Conservation (phyloP, 2,888 invertebrate genomes). For the Azorinus chamasolen region DNA sequence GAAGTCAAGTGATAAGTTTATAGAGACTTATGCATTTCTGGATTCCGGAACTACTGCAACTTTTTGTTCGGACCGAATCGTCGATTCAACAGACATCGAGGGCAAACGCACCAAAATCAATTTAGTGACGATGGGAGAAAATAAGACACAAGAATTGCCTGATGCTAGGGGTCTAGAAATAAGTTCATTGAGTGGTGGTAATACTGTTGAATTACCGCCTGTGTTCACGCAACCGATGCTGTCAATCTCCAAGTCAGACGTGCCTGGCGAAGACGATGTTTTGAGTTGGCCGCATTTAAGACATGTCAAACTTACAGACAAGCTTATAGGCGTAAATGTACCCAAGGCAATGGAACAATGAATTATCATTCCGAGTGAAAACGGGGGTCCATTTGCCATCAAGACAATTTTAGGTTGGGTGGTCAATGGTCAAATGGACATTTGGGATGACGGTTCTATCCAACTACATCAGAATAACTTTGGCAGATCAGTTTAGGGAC, state of each 20-base stretch:
- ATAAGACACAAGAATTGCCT: neutral
- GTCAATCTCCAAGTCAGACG: constrained; percentile 26
- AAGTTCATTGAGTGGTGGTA: constrained; percentile 19
- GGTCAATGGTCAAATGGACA: constrained; percentile 40
- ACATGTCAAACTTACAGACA: constrained; percentile 27
- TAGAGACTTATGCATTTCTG: constrained; percentile 52
- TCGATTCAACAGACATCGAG: constrained; percentile 7
- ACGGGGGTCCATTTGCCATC: constrained; percentile 41
- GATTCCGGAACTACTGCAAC: constrained; percentile 53
- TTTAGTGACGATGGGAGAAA: constrained; percentile 26
- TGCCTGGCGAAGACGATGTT: constrained; percentile 4
- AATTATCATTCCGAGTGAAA: constrained; percentile 45
- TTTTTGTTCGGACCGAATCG: constrained; percentile 29
- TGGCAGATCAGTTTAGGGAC: constrained; percentile 8
- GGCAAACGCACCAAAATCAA: constrained; percentile 24
- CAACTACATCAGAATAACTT: constrained; percentile 9
- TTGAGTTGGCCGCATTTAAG: constrained; percentile 31
- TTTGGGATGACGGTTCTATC: neutral
- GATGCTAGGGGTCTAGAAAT: constrained; percentile 27
- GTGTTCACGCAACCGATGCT: constrained; percentile 19
- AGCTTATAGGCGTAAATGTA: constrained; percentile 50
- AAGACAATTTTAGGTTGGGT: constrained; percentile 57
- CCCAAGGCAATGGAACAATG: constrained; percentile 61
- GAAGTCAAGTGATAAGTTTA: constrained; percentile 3
- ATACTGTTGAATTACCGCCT: constrained; percentile 19